A percentile compares a stretch with the other conserved stretches of the same genome.
These are phyloP conservation scores for Dolichomitus sp. DNA, from an alignment of 2,888 invertebrate species.

Conservation along the genomic window DNA sequence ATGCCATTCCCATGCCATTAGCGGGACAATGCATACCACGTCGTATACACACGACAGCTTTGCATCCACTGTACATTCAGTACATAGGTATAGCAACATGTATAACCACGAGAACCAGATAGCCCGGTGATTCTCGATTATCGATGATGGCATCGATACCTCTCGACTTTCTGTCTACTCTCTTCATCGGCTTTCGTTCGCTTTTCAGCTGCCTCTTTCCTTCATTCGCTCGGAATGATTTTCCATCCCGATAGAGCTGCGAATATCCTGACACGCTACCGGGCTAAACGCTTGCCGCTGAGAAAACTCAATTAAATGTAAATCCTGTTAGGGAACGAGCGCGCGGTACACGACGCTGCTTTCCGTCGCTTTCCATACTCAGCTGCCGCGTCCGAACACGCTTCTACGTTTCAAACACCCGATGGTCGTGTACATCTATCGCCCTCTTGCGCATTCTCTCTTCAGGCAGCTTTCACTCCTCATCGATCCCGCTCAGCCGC, in stretches of 20 bases:
- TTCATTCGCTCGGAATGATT: conserved; percentile 50
- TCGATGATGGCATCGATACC: conserved; percentile 47
- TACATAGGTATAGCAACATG: conserved; percentile 2
- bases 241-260: conserved; percentile 37
- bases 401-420: conserved; percentile 22
- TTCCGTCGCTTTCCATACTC: conserved; percentile 36
- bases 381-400: conserved; percentile 3
- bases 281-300: conserved; percentile 38
- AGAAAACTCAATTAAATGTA: conserved; percentile 64
- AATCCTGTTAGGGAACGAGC: conserved; percentile 53
- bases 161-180: conserved; percentile 9
- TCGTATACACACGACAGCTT: not conserved
- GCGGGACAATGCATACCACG: not conserved
- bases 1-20: no score
- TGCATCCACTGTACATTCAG: not conserved
- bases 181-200: conserved; percentile 63
- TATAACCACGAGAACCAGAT: conserved; percentile 38
- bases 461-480: conserved; percentile 18
- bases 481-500: conserved; percentile 27
- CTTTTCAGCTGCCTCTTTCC: conserved; percentile 32
- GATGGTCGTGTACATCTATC: conserved; percentile 16
- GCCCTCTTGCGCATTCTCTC: conserved; percentile 1
- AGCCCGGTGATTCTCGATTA: conserved; percentile 59
- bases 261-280: not conserved
- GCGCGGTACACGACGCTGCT: conserved; percentile 10